Evolutionary conservation across 1,140 invertebrate genomes (phyloP).

Genomic region (Nephila pilipes): DNA sequence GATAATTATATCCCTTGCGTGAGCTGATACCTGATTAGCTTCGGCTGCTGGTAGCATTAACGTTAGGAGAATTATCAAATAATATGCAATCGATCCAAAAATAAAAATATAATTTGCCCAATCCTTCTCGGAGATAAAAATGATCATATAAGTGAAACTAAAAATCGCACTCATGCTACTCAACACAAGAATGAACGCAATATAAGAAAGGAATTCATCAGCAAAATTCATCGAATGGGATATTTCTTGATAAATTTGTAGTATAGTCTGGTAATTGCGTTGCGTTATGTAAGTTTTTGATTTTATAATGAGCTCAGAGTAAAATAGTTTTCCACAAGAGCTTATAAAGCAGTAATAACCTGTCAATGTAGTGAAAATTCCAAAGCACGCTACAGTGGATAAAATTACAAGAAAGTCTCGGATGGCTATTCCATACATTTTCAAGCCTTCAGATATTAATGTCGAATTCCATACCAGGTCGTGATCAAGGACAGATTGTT

Average conservation of each 20-base stretch:
- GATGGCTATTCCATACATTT: no score
- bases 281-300: neutral
- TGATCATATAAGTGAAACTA: neutral
- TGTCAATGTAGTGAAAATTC: neutral
- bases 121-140: no score
- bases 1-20: neutral
- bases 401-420: no score
- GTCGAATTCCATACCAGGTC: no score
- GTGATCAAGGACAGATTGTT: no score
- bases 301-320: neutral
- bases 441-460: no score
- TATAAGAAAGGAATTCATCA: neutral
- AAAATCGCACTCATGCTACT: neutral
- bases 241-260: neutral
- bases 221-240: neutral
- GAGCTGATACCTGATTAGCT: neutral
- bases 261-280: neutral
- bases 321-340: neutral
- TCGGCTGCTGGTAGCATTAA: neutral
- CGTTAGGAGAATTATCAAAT: neutral
- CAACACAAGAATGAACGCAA: neutral
- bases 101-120: neutral
- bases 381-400: no score
- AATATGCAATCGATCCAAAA: no score
- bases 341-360: neutral